These are phyloP conservation scores for Oscheius sp. DNA, from an alignment of 2,888 invertebrate genomes.

Conservation along the genomic window DNA sequence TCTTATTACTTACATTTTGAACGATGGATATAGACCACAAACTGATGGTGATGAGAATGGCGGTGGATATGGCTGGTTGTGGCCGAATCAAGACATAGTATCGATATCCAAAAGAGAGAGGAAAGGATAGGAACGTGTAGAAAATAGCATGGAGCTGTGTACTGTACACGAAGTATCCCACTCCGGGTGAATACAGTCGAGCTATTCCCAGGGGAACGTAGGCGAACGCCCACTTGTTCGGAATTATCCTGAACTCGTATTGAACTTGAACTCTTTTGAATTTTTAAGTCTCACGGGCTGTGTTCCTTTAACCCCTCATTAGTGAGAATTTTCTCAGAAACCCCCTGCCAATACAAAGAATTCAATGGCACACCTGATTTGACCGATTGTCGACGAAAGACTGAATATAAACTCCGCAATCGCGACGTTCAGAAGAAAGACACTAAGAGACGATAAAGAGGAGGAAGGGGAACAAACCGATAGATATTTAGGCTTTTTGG, in stretches of 20 bases:
- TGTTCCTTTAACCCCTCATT: neutral
- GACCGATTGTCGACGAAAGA: conserved; percentile 41
- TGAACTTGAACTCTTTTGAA: neutral
- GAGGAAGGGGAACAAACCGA: neutral
- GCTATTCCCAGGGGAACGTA: conserved; percentile 56
- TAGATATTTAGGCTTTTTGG: conserved; percentile 23
- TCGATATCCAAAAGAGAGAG: conserved; percentile 57
- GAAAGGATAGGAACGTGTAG: conserved; percentile 57
- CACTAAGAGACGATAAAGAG: conserved; percentile 15
- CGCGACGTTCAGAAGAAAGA: conserved; percentile 47
- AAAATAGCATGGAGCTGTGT: conserved; percentile 51
- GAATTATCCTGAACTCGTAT: conserved; percentile 47
- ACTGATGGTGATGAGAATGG: conserved; percentile 41
- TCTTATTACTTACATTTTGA: conserved; percentile 39
- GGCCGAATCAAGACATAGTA: conserved; percentile 56
- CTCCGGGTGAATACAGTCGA: conserved; percentile 21
- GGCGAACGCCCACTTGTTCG: conserved; percentile 58
- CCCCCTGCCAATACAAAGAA: neutral
- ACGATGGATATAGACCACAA: conserved; percentile 48
- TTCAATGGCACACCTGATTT: conserved; percentile 50
- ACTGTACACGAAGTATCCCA: conserved; percentile 23
- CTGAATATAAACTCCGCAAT: conserved; percentile 46
- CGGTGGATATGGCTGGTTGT: conserved; percentile 34
- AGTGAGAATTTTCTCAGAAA: neutral
- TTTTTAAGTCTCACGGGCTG: no score